Percentiles rank a stretch among this genome's conserved stretches.
Evolutionary conservation across 2,797 vertebrate species (phyloP).

Genomic region (Falco cherrug): DNA sequence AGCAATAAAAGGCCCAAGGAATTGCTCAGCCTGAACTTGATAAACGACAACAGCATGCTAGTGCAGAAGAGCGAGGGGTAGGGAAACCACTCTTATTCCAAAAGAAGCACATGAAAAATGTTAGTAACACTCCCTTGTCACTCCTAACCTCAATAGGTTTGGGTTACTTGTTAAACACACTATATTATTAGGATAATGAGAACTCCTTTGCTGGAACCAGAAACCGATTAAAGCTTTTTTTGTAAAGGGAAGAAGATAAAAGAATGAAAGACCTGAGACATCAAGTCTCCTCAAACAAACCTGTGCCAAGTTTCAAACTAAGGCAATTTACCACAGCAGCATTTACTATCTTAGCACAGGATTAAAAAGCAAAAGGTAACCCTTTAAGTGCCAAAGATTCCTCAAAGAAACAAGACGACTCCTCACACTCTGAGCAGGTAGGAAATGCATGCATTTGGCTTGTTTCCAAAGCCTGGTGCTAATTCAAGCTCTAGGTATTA

Average conservation of each 20-base stretch:
- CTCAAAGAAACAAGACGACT: neutral
- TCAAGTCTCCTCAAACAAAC: neutral
- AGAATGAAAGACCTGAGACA: neutral
- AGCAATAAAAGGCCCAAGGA: neutral
- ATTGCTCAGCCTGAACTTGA: neutral
- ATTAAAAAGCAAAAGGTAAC: neutral
- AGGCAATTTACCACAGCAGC: neutral
- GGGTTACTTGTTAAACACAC: neutral
- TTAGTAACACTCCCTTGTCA: neutral
- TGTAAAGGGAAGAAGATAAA: neutral
- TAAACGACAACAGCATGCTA: neutral
- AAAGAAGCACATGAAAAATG: neutral
- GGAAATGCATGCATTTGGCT: neutral
- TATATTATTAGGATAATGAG: neutral
- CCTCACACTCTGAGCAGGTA: neutral
- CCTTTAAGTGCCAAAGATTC: neutral
- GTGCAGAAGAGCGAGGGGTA: neutral
- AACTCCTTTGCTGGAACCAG: neutral
- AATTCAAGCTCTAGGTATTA: slow-evolving; percentile 43
- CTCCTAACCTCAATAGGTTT: neutral
- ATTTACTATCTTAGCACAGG: neutral
- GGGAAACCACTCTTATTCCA: neutral
- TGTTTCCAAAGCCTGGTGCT: neutral
- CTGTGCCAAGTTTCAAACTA: neutral
- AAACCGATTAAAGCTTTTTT: neutral